Evolutionary conservation across 1,140 invertebrate genomes (phyloP).

Genomic region (Sweltsa coloradensis): DNA sequence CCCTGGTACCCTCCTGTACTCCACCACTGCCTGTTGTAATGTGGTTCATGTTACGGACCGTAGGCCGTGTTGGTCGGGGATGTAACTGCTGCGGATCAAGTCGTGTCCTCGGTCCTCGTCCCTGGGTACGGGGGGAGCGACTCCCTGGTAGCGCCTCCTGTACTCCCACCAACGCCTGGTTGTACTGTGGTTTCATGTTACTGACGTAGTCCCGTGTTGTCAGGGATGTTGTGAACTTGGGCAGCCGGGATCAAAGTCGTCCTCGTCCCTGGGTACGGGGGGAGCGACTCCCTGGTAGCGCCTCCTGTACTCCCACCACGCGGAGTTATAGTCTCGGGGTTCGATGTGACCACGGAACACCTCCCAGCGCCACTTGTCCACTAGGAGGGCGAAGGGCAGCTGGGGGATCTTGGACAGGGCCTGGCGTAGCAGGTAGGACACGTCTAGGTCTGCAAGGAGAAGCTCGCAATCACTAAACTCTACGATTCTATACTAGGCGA

Average conservation of each 20-base stretch:
- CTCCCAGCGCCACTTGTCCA: constrained; percentile 66
- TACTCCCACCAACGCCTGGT: constrained; percentile 53
- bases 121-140: constrained; percentile 40
- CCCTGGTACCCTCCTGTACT: no score
- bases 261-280: constrained; percentile 33
- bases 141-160: constrained; percentile 43
- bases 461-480: no score
- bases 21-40: no score
- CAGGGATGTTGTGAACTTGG: no score
- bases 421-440: constrained; percentile 41
- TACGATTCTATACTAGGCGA: no score
- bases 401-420: constrained; percentile 63
- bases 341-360: constrained; percentile 48
- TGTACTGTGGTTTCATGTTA: no score
- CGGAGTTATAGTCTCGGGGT: constrained; percentile 37
- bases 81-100: constrained; percentile 54
- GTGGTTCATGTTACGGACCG: no score
- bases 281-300: constrained; percentile 49
- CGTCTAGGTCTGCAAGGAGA: constrained; percentile 19
- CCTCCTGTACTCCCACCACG: constrained; percentile 49
- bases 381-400: constrained; percentile 54
- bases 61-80: constrained; percentile 55
- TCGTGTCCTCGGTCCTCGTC: constrained; percentile 42
- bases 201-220: no score
- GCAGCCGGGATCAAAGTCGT: no score